Evolutionary conservation across 1,140 invertebrate genomes (phyloP).

Genomic region (Aethina tumida): DNA sequence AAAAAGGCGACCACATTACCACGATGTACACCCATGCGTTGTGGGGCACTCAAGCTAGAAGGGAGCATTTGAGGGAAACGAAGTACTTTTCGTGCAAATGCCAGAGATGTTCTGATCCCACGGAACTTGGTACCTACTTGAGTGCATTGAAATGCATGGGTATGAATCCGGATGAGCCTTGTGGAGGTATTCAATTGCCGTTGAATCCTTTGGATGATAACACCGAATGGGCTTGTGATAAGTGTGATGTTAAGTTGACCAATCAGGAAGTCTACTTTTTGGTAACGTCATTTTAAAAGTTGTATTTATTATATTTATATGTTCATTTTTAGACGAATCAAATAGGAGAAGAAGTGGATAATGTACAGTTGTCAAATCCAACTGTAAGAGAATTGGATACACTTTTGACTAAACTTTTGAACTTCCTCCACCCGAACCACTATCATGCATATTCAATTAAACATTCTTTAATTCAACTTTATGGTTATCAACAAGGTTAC

Average conservation of each 20-base stretch:
- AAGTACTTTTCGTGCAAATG: conserved; percentile 76
- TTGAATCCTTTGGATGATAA: conserved; percentile 54
- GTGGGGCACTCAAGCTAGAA: conserved; percentile 68
- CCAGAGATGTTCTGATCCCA: conserved; percentile 62
- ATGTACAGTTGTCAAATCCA: conserved; percentile 46
- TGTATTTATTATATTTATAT: too few relatives aligned
- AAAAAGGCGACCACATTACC: conserved; percentile 59
- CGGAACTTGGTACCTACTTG: conserved; percentile 65
- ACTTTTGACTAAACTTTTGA: conserved; percentile 49
- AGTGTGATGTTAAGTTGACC: conserved; percentile 50
- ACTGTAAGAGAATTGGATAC: conserved; percentile 48
- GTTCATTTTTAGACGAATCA: too few relatives aligned
- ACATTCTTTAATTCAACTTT: conserved; percentile 69
- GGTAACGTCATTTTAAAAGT: too few relatives aligned
- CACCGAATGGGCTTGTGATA: conserved; percentile 63
- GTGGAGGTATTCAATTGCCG: conserved; percentile 46
- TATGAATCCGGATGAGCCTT: conserved; percentile 25
- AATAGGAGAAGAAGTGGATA: conserved; percentile 65
- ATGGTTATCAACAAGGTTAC: conserved; percentile 50
- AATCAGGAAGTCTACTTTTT: conserved; percentile 48
- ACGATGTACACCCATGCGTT: conserved; percentile 78
- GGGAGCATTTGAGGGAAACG: conserved; percentile 65
- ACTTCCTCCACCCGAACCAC: conserved; percentile 68
- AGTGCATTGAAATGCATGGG: conserved; percentile 63
- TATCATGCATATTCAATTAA: conserved; percentile 69